Conservation (phyloP, 35 echinoderm and acorn worm species). For the Chiridota heheva region DNA sequence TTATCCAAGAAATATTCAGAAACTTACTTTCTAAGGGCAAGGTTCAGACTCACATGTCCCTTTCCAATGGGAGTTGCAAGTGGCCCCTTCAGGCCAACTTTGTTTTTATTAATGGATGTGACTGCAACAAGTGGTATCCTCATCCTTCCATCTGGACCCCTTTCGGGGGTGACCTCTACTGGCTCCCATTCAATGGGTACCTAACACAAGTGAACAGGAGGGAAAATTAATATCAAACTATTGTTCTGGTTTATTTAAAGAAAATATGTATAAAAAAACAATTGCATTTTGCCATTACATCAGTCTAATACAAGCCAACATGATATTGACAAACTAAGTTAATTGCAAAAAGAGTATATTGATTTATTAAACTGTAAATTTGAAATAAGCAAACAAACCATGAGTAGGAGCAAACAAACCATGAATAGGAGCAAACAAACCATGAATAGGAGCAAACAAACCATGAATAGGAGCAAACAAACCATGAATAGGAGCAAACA, state of each 20-base stretch:
- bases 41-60: conserved; percentile 98
- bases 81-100: conserved; percentile 93
- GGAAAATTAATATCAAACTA: neutral
- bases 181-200: conserved; percentile 94
- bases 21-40: conserved; percentile 92
- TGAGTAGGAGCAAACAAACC: neutral
- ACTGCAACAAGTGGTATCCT: conserved; percentile 82
- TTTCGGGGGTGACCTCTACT: conserved; percentile 93
- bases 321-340: neutral
- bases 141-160: conserved; percentile 83
- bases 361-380: neutral
- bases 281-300: neutral
- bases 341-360: neutral
- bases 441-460: too few species aligned
- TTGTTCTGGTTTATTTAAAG: neutral
- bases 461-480: too few species aligned
- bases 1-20: neutral
- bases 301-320: neutral
- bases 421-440: too few species aligned
- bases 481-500: too few species aligned
- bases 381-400: neutral
- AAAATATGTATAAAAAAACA: neutral
- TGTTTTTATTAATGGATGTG: conserved; percentile 87
- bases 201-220: too few species aligned
- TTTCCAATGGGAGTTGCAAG: conserved; percentile 97